Evolutionary conservation across 2,113 vertebrate genomes (phyloP).

Genomic region (Cavia porcellus): DNA sequence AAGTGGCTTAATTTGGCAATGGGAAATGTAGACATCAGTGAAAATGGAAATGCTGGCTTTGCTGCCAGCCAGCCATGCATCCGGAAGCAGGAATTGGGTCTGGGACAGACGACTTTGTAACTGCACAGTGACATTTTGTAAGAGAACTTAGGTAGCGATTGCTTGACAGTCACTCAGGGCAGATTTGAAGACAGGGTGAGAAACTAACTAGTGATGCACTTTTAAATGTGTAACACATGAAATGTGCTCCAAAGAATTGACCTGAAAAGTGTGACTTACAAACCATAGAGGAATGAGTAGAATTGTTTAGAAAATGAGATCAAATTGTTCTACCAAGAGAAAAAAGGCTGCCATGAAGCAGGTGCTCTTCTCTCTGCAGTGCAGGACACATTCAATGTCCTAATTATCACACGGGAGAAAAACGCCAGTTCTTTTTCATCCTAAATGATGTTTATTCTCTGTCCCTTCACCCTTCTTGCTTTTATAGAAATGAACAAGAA

Average conservation of each 20-base stretch:
- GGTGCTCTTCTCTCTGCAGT: neutral
- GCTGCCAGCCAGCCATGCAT: neutral
- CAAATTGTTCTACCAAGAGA: neutral
- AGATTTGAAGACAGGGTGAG: neutral
- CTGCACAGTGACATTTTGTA: neutral
- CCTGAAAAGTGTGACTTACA: slow-evolving; percentile 11
- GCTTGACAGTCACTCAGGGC: neutral
- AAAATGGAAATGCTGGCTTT: neutral
- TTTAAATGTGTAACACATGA: slow-evolving; percentile 21
- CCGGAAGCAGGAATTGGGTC: neutral
- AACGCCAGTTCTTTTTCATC: slow-evolving; percentile 18
- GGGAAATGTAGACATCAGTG: neutral
- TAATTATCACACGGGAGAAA: neutral
- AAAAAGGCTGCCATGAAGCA: neutral
- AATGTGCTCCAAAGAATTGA: neutral
- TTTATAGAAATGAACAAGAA: neutral
- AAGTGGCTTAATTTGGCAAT: neutral
- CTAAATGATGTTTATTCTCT: neutral
- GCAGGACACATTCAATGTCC: neutral
- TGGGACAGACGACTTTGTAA: neutral
- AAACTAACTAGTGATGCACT: neutral
- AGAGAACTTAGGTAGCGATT: neutral
- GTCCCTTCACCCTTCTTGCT: neutral
- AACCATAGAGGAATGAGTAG: neutral
- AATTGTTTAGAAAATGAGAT: neutral